phyloP scores from a whole-genome alignment of 92 coral and sea anemone species.

The Umimayanthus kanabou region DNA sequence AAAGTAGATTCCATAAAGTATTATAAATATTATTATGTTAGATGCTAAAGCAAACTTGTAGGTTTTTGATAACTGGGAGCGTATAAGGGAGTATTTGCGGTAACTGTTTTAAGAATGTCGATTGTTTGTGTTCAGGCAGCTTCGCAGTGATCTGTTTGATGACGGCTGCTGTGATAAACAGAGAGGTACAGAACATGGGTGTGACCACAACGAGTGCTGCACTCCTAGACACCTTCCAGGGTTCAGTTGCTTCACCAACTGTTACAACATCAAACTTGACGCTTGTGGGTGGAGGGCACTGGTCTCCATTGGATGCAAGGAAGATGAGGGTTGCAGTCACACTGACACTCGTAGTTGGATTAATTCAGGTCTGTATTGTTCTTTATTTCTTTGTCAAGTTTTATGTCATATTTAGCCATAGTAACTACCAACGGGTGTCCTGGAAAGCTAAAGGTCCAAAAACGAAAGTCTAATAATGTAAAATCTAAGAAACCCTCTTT shows the following conservation, averaged over 20 bases:
- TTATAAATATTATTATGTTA: no score
- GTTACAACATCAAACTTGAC: neutral
- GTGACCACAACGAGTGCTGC: constrained; percentile 35
- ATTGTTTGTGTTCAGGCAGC: constrained; percentile 61
- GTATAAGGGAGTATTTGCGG: neutral
- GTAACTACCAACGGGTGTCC: no score
- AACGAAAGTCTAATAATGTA: no score
- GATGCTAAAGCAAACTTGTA: no score
- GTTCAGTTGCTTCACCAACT: constrained; percentile 6
- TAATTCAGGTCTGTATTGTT: constrained; percentile 75
- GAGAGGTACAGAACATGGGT: constrained; percentile 62
- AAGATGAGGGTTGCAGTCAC: constrained; percentile 84
- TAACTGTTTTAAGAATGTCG: no score
- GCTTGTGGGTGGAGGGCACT: constrained; percentile 30
- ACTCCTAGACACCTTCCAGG: neutral
- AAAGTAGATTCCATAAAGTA: no score
- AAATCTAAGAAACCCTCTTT: no score
- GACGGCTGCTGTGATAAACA: constrained; percentile 75
- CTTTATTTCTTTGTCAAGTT: no score
- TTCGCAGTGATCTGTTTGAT: constrained; percentile 81
- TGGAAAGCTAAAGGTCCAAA: no score
- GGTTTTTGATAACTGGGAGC: no score
- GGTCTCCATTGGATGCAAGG: constrained; percentile 67
- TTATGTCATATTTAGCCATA: no score
- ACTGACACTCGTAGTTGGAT: constrained; percentile 84